Evolutionary conservation across 1,140 invertebrate species (phyloP).

Genomic region (Drosophila aff.): DNA sequence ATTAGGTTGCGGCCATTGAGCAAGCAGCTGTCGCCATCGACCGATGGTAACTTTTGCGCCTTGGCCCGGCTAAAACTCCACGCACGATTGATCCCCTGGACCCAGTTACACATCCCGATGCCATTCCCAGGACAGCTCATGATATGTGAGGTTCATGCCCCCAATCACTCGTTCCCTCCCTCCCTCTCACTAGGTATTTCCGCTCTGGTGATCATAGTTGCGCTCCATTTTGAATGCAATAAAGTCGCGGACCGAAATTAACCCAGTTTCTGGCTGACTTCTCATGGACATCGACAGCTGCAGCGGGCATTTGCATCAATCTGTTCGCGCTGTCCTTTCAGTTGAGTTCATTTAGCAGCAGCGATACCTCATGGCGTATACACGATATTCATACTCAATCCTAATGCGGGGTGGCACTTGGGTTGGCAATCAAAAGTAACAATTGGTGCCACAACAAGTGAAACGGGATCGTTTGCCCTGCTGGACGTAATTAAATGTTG

Average conservation of each 20-base stretch:
- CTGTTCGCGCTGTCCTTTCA: conserved; percentile 42
- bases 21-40: conserved; percentile 44
- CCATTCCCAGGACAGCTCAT: conserved; percentile 49
- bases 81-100: conserved; percentile 46
- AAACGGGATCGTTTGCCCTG: conserved; percentile 51
- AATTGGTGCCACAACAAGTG: conserved; percentile 23
- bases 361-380: conserved; percentile 44
- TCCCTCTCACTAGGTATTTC: conserved; percentile 14
- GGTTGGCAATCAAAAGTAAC: conserved; percentile 7
- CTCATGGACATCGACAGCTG: conserved; percentile 34
- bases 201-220: conserved; percentile 46
- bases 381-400: conserved; percentile 34
- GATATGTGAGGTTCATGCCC: conserved; percentile 37
- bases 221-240: conserved; percentile 58
- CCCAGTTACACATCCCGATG: conserved; percentile 17
- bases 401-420: conserved; percentile 4
- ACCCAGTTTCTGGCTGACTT: conserved; percentile 64
- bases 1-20: conserved; percentile 67
- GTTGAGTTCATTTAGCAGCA: conserved; percentile 25
- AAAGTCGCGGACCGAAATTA: conserved; percentile 64
- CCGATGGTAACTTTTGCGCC: conserved; percentile 45
- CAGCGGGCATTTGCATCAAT: conserved; percentile 44
- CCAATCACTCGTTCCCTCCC: background rate
- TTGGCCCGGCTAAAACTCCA: conserved; percentile 28
- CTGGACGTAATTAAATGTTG: conserved; percentile 67